These are phyloP conservation scores for Pherbina coryleti DNA, from an alignment of 2,888 invertebrate species.

Conservation along the genomic window DNA sequence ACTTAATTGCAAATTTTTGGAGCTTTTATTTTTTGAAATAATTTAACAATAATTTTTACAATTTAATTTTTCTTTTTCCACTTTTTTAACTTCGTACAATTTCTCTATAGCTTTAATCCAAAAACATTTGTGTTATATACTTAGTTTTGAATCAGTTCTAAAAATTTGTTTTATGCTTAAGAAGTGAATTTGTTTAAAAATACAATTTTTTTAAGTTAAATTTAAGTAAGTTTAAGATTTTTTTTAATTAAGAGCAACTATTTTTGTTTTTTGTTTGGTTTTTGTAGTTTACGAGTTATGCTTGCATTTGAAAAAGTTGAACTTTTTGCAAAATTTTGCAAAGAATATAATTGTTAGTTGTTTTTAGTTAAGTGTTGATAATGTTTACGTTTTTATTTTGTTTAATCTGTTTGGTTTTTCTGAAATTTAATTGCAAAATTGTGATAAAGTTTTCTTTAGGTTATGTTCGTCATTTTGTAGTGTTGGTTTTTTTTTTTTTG, in stretches of 20 bases:
- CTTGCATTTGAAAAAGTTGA: not conserved
- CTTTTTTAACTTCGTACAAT: constrained; percentile 15
- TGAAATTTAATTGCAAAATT: constrained; percentile 20
- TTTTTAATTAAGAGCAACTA: not conserved
- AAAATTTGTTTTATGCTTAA: not conserved
- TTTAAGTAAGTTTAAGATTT: not conserved
- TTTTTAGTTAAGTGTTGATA: not conserved
- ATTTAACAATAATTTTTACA: constrained; percentile 10
- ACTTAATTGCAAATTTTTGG: not conserved
- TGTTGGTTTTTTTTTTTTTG: constrained; percentile 27
- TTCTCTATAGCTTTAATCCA: not conserved
- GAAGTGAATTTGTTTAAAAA: not conserved
- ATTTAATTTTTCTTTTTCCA: constrained; percentile 10
- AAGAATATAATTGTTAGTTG: constrained; percentile 2
- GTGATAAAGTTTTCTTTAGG: constrained; percentile 24
- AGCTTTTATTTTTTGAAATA: not conserved
- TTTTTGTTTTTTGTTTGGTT: not conserved
- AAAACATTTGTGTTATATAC: not conserved
- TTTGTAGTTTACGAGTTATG: not conserved
- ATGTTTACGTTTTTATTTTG: not conserved
- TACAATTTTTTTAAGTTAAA: not conserved
- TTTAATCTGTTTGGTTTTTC: not conserved
- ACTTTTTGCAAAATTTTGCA: constrained; percentile 3
- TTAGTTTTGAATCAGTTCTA: not conserved
- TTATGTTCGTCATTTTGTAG: constrained; percentile 37